Conservation (phyloP, 2,113 vertebrate species). For the Cheilinus undulatus region DNA sequence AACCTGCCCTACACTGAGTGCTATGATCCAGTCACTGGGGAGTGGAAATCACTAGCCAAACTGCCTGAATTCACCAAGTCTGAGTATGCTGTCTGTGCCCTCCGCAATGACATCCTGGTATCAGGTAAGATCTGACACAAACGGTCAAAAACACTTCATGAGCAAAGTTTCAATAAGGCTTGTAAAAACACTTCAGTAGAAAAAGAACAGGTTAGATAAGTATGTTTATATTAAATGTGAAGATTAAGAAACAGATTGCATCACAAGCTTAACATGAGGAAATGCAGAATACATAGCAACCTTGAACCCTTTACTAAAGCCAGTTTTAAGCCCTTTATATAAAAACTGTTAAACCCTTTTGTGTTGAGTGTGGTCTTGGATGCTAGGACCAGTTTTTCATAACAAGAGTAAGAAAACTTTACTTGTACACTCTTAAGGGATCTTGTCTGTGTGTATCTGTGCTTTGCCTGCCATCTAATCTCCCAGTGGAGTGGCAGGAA, state of each 20-base stretch:
- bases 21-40: constrained; percentile 96
- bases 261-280: too few relatives aligned
- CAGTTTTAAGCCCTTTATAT: not conserved
- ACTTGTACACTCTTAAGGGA: not conserved
- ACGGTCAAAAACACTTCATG: not conserved
- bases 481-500: constrained; percentile 38
- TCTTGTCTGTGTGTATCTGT: not conserved
- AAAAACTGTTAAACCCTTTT: too few relatives aligned
- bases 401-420: not conserved
- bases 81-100: constrained; percentile 96
- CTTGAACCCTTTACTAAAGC: not conserved
- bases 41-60: constrained; percentile 98
- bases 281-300: not conserved
- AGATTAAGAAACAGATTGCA: too few relatives aligned
- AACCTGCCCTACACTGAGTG: constrained; percentile 98
- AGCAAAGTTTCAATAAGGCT: not conserved
- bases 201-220: not conserved
- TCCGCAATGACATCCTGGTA: constrained; percentile 97
- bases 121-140: constrained; percentile 87
- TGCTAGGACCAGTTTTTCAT: constrained; percentile 5
- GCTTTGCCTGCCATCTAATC: constrained; percentile 16
- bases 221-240: too few relatives aligned
- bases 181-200: too few relatives aligned
- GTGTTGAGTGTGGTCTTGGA: not conserved
- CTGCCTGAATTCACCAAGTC: constrained; percentile 98